Percentiles rank a stretch among this genome's conserved stretches.
phyloP scores from a whole-genome alignment of 2,888 invertebrate genomes.

The Nasonovia ribisnigri region DNA sequence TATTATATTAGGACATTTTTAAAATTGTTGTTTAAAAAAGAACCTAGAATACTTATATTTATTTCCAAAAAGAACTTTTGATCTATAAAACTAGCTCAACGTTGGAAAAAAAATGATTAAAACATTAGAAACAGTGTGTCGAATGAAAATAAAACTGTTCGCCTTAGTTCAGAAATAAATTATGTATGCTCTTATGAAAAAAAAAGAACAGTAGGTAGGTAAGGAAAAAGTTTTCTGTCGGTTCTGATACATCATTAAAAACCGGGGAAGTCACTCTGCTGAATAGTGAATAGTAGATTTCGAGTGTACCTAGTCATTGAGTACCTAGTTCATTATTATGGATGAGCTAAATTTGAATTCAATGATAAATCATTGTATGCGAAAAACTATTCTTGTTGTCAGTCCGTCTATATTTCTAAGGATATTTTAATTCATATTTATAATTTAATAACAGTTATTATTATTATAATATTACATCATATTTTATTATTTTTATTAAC shows the following conservation, averaged over 20 bases:
- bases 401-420: neutral
- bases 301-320: no score
- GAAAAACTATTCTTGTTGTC: no score
- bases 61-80: neutral
- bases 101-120: no score
- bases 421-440: neutral
- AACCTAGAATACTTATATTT: neutral
- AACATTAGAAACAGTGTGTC: no score
- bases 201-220: neutral
- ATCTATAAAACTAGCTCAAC: neutral
- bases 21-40: neutral
- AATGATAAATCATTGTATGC: neutral
- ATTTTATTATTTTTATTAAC: no score
- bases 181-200: neutral
- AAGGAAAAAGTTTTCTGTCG: neutral
- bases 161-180: neutral
- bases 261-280: neutral
- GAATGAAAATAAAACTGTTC: no score
- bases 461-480: neutral
- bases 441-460: neutral
- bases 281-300: neutral
- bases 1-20: neutral
- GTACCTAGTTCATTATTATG: neutral
- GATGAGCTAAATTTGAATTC: neutral
- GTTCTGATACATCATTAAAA: neutral